A percentile compares a stretch with the other conserved stretches of the same genome.
phyloP scores from a whole-genome alignment of 2,113 vertebrate species.

The Morone saxatilis region DNA sequence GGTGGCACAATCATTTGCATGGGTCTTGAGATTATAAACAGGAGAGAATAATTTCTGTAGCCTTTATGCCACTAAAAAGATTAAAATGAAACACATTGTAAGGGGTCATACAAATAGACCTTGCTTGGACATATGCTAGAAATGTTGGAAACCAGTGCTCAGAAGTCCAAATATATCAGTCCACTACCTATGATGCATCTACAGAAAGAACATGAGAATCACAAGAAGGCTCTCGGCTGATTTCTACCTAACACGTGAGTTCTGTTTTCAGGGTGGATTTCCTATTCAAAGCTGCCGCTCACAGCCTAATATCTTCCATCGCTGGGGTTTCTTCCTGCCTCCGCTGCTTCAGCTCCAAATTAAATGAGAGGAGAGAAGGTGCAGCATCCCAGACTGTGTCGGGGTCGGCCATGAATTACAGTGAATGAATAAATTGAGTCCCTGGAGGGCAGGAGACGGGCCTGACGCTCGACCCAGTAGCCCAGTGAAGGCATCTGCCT shows the following conservation, averaged over 20 bases:
- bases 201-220: not conserved
- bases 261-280: conserved; percentile 40
- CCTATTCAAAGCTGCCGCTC: conserved; percentile 2
- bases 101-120: not conserved
- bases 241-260: not conserved
- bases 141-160: not conserved
- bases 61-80: not conserved
- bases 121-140: not conserved
- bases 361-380: conserved; percentile 55
- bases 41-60: too few species aligned
- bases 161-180: not conserved
- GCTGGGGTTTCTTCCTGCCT: conserved; percentile 70
- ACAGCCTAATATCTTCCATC: conserved; percentile 60
- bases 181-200: not conserved
- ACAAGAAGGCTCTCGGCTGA: not conserved
- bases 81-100: not conserved
- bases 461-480: conserved; percentile 59
- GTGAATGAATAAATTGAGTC: conserved; percentile 56
- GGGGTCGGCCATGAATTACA: conserved; percentile 54
- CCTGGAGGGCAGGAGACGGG: conserved; percentile 64
- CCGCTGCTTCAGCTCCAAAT: conserved; percentile 39
- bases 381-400: conserved; percentile 28
- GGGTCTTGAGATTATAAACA: too few species aligned
- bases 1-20: too few species aligned
- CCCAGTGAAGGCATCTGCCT: conserved; percentile 71